Evolutionary conservation across 2,113 vertebrate species (phyloP).

Genomic region (Machaerirhynchus nigripectus): DNA sequence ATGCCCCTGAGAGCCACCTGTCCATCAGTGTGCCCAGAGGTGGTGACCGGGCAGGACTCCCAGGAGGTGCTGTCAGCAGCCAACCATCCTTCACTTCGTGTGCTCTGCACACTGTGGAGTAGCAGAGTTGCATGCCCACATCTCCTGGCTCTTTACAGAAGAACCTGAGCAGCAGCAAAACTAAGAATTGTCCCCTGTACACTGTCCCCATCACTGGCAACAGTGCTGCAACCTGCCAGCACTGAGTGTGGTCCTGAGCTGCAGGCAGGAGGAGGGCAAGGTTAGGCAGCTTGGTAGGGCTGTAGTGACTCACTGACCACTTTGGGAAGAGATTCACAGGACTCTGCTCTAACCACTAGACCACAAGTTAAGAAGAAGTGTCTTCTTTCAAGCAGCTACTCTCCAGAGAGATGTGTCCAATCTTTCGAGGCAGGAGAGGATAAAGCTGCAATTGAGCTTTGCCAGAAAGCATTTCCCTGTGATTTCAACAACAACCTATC

Average conservation of each 20-base stretch:
- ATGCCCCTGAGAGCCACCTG: neutral
- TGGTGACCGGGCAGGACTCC: neutral
- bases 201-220: neutral
- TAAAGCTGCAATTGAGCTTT: neutral
- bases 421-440: neutral
- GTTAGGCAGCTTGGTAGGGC: neutral
- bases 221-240: neutral
- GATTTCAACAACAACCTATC: neutral
- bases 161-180: neutral
- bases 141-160: neutral
- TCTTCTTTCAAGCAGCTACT: neutral
- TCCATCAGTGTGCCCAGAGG: neutral
- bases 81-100: neutral
- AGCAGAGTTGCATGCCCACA: neutral
- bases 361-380: constrained; percentile 20
- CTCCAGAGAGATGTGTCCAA: neutral
- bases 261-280: neutral
- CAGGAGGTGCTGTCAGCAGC: neutral
- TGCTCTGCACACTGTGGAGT: neutral
- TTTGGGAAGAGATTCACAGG: constrained; percentile 1
- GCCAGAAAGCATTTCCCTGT: neutral
- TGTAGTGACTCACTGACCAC: neutral
- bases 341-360: constrained; percentile 5
- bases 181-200: neutral
- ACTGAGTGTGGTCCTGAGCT: neutral